Conservation (phyloP, 1,140 invertebrate genomes). For the Musca vetustissima region DNA sequence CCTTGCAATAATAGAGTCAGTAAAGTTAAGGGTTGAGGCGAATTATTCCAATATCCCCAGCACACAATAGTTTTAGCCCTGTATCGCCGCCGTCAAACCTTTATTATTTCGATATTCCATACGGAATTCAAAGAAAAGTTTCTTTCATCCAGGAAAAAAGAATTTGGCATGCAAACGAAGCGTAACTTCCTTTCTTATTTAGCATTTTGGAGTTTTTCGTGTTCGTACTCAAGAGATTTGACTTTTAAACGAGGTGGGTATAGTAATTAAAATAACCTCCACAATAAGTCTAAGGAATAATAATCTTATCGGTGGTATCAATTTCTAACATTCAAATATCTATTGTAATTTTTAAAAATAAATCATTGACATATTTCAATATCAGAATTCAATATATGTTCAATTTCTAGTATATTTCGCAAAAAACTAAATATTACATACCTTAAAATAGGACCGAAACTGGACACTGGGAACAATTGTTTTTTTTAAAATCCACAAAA, state of each 20-base stretch:
- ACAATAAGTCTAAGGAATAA: too few relatives aligned
- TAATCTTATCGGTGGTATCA: too few relatives aligned
- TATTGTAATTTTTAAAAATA: too few relatives aligned
- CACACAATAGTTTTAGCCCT: neutral
- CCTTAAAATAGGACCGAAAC: too few relatives aligned
- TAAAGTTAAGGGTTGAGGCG: neutral
- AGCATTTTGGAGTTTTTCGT: neutral
- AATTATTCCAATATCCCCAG: neutral
- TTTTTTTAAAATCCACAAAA: too few relatives aligned
- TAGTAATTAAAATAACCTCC: too few relatives aligned
- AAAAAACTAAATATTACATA: too few relatives aligned
- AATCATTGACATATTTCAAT: too few relatives aligned
- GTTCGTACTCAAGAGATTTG: slow-evolving; percentile 5
- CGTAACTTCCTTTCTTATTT: slow-evolving; percentile 12
- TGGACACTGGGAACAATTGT: too few relatives aligned
- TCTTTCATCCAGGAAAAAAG: slow-evolving; percentile 1
- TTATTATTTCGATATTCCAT: slow-evolving; percentile 32
- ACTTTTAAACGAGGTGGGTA: neutral
- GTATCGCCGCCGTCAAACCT: slow-evolving; percentile 18
- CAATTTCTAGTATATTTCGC: too few relatives aligned
- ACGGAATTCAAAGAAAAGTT: slow-evolving; percentile 24
- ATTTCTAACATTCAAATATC: too few relatives aligned
- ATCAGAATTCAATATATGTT: too few relatives aligned
- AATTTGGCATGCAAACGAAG: slow-evolving; percentile 22
- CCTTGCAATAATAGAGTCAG: neutral